A percentile compares a stretch with the other conserved stretches of the same genome.
phyloP scores from a whole-genome alignment of 2,797 vertebrate species.

The Gymnodraco acuticeps region DNA sequence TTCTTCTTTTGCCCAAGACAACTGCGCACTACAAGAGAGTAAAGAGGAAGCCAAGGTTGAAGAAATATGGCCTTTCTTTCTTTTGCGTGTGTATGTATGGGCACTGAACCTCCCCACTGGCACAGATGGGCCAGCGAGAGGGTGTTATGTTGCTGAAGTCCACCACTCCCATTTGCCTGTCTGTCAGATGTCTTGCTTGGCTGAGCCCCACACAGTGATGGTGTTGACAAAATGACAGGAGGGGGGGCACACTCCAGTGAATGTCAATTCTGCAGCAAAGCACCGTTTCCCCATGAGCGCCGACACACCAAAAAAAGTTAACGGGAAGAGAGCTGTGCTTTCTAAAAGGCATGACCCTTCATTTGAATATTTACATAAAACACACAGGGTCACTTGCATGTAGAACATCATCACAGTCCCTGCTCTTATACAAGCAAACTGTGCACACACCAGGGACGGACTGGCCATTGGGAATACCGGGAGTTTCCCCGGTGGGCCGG shows the following conservation, averaged over 20 bases:
- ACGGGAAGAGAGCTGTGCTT: constrained; percentile 39
- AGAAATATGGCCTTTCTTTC: constrained; percentile 20
- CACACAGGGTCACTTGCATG: constrained; percentile 20
- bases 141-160: constrained; percentile 83
- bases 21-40: constrained; percentile 19
- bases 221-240: constrained; percentile 87
- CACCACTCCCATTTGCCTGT: constrained; percentile 84
- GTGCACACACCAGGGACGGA: constrained; percentile 1
- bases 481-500: too few relatives aligned
- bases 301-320: constrained; percentile 41
- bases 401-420: constrained; percentile 6
- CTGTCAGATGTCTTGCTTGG: constrained; percentile 84
- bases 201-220: constrained; percentile 81
- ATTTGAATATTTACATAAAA: constrained; percentile 45
- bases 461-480: too few relatives aligned
- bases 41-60: constrained; percentile 31
- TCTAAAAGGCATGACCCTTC: constrained; percentile 29
- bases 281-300: constrained; percentile 70
- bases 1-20: constrained; percentile 10
- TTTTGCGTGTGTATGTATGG: constrained; percentile 43
- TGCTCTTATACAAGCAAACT: constrained; percentile 14
- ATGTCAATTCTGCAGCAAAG: constrained; percentile 83
- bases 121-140: constrained; percentile 69
- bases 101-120: constrained; percentile 56
- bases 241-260: constrained; percentile 75